Evolutionary conservation across 1,140 invertebrate genomes (phyloP).

Genomic region (Bombus pyrosoma): DNA sequence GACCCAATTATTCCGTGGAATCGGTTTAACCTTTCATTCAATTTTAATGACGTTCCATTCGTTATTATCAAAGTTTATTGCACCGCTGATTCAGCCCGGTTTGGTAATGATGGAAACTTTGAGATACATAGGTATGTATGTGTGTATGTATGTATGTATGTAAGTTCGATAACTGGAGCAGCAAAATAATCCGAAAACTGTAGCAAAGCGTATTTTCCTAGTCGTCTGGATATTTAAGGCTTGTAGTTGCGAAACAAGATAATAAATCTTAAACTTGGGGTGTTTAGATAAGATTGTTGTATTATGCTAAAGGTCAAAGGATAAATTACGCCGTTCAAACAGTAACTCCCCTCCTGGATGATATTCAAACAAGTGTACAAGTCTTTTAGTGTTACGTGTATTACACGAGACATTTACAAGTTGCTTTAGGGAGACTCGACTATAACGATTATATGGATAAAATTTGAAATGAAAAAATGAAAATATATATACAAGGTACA

Average conservation of each 20-base stretch:
- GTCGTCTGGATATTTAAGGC: too few relatives aligned
- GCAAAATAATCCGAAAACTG: not conserved
- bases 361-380: not conserved
- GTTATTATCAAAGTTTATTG: not conserved
- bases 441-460: too few relatives aligned
- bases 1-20: not conserved
- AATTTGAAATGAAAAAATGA: too few relatives aligned
- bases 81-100: not conserved
- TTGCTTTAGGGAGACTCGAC: too few relatives aligned
- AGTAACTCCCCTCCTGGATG: too few relatives aligned
- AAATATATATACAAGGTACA: too few relatives aligned
- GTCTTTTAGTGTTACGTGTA: not conserved
- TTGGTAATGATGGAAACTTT: constrained; percentile 9
- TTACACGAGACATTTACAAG: too few relatives aligned
- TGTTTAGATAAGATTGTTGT: not conserved
- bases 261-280: not conserved
- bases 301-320: not conserved
- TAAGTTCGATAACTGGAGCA: not conserved
- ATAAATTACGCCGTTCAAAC: not conserved
- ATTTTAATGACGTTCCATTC: constrained; percentile 1
- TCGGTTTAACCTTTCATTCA: not conserved
- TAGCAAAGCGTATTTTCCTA: not conserved
- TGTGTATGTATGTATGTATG: too few relatives aligned
- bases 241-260: not conserved
- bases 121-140: not conserved